Evolutionary conservation across 2,113 vertebrate species (phyloP).

Genomic region (Fulica atra): DNA sequence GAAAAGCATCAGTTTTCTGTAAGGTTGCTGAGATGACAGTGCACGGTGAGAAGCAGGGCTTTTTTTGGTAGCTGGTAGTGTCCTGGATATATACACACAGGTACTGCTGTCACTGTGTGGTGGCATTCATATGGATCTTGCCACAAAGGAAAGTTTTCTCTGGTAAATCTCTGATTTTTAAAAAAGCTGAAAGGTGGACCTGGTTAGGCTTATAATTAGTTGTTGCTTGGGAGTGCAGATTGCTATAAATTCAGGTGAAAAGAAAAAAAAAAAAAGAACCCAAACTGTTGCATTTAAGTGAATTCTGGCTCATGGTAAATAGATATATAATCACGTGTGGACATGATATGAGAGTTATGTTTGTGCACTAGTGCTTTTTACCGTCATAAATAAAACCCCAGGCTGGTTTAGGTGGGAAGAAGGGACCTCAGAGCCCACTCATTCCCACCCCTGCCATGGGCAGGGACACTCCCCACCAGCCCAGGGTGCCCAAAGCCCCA

Average conservation of each 20-base stretch:
- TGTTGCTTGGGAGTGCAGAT: not conserved
- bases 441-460: accelerated
- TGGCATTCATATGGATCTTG: not conserved
- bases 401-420: not conserved
- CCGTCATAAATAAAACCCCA: not conserved
- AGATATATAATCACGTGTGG: not conserved
- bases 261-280: not conserved
- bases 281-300: not conserved
- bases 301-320: not conserved
- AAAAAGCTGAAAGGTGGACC: not conserved
- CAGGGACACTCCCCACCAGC: accelerated
- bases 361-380: not conserved
- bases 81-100: not conserved
- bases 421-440: accelerated
- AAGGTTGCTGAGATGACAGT: not conserved
- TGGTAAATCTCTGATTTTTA: not conserved
- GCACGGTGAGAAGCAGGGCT: not conserved
- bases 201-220: not conserved
- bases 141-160: not conserved
- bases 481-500: not conserved
- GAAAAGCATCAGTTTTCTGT: not conserved
- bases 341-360: not conserved
- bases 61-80: not conserved
- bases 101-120: accelerated
- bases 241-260: not conserved